Evolutionary conservation across 1,140 invertebrate species (phyloP).

Genomic region (Stegodyphus dumicola): DNA sequence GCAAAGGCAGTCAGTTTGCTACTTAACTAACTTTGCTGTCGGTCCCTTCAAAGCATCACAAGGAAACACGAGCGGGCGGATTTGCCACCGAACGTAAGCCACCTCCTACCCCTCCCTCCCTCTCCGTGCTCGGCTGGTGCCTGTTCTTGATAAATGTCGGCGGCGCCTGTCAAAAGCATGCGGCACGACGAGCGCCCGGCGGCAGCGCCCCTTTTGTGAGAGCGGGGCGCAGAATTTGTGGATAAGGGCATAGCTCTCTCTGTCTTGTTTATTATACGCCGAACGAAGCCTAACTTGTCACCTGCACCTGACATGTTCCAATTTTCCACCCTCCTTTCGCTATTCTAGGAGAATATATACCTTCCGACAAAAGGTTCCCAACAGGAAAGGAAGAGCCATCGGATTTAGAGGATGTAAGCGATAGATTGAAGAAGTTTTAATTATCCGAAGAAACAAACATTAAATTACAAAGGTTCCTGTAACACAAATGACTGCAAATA

Average conservation of each 20-base stretch:
- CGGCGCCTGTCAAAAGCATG: slow-evolving; percentile 58
- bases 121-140: slow-evolving; percentile 25
- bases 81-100: slow-evolving; percentile 42
- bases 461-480: no score
- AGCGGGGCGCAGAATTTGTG: slow-evolving; percentile 29
- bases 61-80: neutral
- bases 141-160: slow-evolving; percentile 61
- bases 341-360: slow-evolving; percentile 35
- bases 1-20: no score
- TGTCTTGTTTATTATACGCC: slow-evolving; percentile 52
- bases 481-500: no score
- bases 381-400: no score
- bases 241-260: slow-evolving; percentile 47
- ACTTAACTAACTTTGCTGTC: no score
- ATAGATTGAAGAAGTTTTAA: no score
- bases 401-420: no score
- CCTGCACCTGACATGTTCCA: slow-evolving; percentile 58
- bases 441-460: no score
- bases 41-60: no score
- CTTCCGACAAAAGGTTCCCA: neutral
- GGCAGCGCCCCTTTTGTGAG: slow-evolving; percentile 50
- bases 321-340: slow-evolving; percentile 43
- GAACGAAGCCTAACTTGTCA: slow-evolving; percentile 53
- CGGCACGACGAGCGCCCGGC: slow-evolving; percentile 1
- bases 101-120: neutral